Evolutionary conservation across 2,888 invertebrate genomes (phyloP), one percentile per base, ranked within the genome.

Genomic region (Yponomeuta plumbellus): DNA sequence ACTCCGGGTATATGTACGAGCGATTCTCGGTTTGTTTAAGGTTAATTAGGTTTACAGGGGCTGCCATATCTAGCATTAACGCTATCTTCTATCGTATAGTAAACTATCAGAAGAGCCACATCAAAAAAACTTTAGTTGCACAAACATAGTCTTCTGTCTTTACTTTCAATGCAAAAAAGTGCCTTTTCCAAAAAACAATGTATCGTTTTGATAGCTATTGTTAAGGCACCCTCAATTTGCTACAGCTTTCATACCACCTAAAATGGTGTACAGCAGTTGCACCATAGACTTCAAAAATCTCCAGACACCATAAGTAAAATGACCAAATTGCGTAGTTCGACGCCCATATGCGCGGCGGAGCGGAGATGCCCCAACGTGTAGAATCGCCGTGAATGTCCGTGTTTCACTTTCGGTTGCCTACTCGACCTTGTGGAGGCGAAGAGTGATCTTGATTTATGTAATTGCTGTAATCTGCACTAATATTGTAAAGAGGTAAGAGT

Each of bases 221-320:
- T 8, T 34, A 1, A 8, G 8, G 34, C 34, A 34, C 23, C 2
- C 5, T 26, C 23, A 1, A 4, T 26, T 26, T 26, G 23, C 23
- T 26, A 26, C 5, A 5, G 6, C 34, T 34, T 34, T 34, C 34
- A 34, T 8, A 34, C 8, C 34, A 34, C 34, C 34, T 34, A 34
- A 34, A 4, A 44, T 22, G 59, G 23, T 6, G 5, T 21, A 5
- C 11, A 20, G 10, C 22, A 21, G 21, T 20, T 59, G 23, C 21
- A 59, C 13, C n/a, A 59, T 22, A 59, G 21, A 10, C 17, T 20
- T n/a, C 17, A 34, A 20, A n/a, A 39, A 23, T 61, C 17, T 17
- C 6, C 26, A 62, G 39, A 71, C 67, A 57, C 64, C 61, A 66
- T 63, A 58, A 63, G 64, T 61, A 67, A 58, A 59, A 71, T 70